These are phyloP conservation scores for Belgica antarctica DNA, from an alignment of 2,888 invertebrate species.

Conservation along the genomic window DNA sequence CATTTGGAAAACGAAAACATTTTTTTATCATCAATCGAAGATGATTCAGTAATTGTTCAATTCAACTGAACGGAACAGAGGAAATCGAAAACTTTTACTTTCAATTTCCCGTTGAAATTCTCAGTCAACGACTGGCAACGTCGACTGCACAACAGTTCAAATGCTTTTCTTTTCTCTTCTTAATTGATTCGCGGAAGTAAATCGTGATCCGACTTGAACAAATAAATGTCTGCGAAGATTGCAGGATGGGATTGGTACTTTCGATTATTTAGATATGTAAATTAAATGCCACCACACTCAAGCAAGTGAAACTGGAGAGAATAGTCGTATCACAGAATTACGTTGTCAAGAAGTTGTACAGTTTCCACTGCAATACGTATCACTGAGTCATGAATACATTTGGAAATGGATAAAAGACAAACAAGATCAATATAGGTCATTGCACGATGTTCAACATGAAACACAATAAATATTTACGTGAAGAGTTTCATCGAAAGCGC, in stretches of 20 bases:
- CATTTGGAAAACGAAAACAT: neutral
- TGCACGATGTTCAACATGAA: too few relatives aligned
- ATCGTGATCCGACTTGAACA: constrained; percentile 21
- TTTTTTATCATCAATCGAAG: neutral
- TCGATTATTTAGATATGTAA: too few relatives aligned
- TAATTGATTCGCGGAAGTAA: constrained; percentile 25
- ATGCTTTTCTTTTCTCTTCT: constrained; percentile 12
- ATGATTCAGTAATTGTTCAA: constrained; percentile 2
- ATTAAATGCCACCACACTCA: too few relatives aligned
- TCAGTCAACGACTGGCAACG: neutral
- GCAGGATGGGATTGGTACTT: too few relatives aligned
- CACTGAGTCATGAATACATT: too few relatives aligned
- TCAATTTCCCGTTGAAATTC: constrained; percentile 21
- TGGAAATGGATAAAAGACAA: too few relatives aligned
- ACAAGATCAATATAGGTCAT: too few relatives aligned
- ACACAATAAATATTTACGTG: constrained; percentile 20
- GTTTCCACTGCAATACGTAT: too few relatives aligned
- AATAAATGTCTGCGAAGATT: too few relatives aligned
- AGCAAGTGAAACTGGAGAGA: too few relatives aligned
- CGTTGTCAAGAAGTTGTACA: too few relatives aligned
- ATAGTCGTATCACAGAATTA: too few relatives aligned
- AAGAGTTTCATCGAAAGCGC: constrained; percentile 27
- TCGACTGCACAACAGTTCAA: neutral
- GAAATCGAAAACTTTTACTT: constrained; percentile 32
- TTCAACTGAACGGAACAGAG: neutral